Evolutionary conservation across 2,113 vertebrate genomes (phyloP).

Genomic region (Actenoides lindsayi): DNA sequence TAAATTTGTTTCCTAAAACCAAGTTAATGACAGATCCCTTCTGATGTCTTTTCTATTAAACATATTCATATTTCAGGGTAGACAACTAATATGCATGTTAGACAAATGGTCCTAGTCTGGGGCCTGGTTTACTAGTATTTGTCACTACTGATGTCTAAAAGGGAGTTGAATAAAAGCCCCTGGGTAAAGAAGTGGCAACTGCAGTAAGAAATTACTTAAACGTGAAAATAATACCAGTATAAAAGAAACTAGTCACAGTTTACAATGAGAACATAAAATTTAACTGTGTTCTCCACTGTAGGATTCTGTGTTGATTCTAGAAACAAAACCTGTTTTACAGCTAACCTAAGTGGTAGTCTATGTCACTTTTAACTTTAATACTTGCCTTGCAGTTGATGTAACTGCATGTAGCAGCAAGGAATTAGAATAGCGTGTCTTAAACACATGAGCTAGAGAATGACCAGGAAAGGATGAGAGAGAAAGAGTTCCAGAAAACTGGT

Average conservation of each 20-base stretch:
- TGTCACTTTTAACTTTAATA: neutral
- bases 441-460: neutral
- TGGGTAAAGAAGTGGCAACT: neutral
- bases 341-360: neutral
- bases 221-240: neutral
- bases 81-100: neutral
- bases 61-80: neutral
- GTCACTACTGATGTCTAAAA: neutral
- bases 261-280: neutral
- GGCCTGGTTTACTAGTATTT: neutral
- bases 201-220: neutral
- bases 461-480: neutral
- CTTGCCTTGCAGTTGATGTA: neutral
- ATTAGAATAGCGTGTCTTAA: neutral
- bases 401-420: neutral
- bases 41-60: neutral
- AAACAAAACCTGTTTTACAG: neutral
- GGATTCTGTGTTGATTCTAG: neutral
- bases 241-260: neutral
- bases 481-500: neutral
- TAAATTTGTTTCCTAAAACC: neutral
- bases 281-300: neutral
- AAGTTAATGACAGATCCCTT: neutral
- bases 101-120: neutral
- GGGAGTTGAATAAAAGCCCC: neutral